phyloP scores from a whole-genome alignment of 2,888 invertebrate genomes.

The Tinea semifulvella region DNA sequence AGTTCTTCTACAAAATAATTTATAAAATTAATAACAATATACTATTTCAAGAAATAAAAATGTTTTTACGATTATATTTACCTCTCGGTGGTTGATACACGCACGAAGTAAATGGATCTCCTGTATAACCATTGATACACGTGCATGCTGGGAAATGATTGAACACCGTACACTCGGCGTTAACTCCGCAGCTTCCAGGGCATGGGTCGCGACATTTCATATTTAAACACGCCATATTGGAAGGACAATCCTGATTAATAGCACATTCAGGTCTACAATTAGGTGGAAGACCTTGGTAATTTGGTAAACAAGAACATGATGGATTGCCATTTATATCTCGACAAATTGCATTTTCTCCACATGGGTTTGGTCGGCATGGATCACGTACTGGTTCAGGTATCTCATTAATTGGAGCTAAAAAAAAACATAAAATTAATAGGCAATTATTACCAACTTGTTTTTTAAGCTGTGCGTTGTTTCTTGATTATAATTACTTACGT shows the following conservation, averaged over 20 bases:
- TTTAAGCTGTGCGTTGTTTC: background rate
- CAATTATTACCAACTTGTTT: background rate
- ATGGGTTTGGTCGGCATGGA: constrained; percentile 76
- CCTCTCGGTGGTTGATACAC: constrained; percentile 55
- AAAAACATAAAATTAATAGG: constrained; percentile 14
- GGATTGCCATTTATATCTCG: constrained; percentile 67
- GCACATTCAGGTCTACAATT: constrained; percentile 79
- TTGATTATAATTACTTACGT: constrained; percentile 37
- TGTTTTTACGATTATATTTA: constrained; percentile 20
- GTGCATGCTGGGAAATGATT: constrained; percentile 76
- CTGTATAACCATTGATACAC: constrained; percentile 75
- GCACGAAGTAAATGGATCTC: constrained; percentile 80
- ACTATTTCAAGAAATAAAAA: background rate
- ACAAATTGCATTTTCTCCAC: constrained; percentile 73
- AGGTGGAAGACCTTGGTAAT: constrained; percentile 75
- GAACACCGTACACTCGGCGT: constrained; percentile 70
- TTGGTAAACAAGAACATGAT: constrained; percentile 72
- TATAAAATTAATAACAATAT: constrained; percentile 3
- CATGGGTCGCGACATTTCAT: constrained; percentile 79
- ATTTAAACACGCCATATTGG: constrained; percentile 76
- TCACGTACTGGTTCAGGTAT: constrained; percentile 50
- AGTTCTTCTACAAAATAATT: constrained; percentile 17
- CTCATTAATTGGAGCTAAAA: constrained; percentile 33
- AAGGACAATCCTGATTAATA: constrained; percentile 76
- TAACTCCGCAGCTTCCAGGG: constrained; percentile 74